A percentile compares a stretch with the other conserved stretches of the same genome.
These are phyloP conservation scores for Sphaeramia orbicularis DNA, from an alignment of 2,797 vertebrate species.

Conservation along the genomic window DNA sequence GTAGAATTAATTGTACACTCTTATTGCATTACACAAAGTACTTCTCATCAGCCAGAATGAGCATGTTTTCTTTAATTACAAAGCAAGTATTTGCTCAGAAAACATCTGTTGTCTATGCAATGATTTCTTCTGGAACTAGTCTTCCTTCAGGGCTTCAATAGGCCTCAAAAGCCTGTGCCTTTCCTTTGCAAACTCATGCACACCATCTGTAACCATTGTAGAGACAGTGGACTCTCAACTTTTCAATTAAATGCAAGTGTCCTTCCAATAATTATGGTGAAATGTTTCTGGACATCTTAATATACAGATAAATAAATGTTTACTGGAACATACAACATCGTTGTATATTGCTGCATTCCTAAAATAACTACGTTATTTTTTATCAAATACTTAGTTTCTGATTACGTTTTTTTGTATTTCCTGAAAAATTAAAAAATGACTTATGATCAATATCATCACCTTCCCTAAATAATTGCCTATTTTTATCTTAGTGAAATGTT, in stretches of 20 bases:
- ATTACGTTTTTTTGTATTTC: too few species aligned
- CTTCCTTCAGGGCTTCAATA: conserved; percentile 19
- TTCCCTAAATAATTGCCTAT: too few species aligned
- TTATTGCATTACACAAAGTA: conserved; percentile 26
- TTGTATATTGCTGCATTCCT: too few species aligned
- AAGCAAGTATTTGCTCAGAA: conserved; percentile 42
- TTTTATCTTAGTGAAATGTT: not conserved
- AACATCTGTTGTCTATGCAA: conserved; percentile 40
- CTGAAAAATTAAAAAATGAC: too few species aligned
- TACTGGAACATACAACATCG: not conserved
- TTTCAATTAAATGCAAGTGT: not conserved
- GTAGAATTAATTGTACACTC: conserved; percentile 33
- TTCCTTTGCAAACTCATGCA: conserved; percentile 3
- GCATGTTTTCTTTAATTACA: conserved; percentile 40
- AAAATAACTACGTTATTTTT: too few species aligned
- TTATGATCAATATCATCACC: too few species aligned
- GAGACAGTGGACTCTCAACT: not conserved
- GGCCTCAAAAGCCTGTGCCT: not conserved
- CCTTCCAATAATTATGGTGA: not conserved
- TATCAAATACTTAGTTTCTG: too few species aligned
- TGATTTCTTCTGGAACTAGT: conserved; percentile 31
- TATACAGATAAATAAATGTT: not conserved
- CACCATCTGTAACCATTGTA: not conserved
- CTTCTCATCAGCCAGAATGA: conserved; percentile 44
- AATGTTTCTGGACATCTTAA: not conserved